These are phyloP conservation scores for Acleris laterana DNA, from an alignment of 2,888 invertebrate species.

Conservation along the genomic window DNA sequence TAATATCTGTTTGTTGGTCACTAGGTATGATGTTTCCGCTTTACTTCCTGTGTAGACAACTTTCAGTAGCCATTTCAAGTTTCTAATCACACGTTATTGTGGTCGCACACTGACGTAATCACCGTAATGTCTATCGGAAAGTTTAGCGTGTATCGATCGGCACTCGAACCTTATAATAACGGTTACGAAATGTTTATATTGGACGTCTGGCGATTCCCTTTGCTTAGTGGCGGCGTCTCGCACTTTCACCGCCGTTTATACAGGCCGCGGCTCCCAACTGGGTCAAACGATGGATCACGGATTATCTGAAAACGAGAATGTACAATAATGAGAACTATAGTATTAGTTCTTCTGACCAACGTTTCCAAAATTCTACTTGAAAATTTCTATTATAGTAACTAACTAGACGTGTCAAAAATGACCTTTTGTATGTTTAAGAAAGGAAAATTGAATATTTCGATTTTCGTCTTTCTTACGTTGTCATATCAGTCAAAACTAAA, in stretches of 20 bases:
- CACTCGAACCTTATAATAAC: constrained; percentile 47
- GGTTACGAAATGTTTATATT: constrained; percentile 73
- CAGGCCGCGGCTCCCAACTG: constrained; percentile 56
- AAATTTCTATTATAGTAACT: neutral
- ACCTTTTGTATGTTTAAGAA: too few species aligned
- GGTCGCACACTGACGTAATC: constrained; percentile 59
- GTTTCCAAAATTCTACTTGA: neutral
- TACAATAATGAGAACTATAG: constrained; percentile 5
- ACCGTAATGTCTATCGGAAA: constrained; percentile 55
- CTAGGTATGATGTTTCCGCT: constrained; percentile 19
- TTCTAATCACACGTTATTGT: constrained; percentile 52
- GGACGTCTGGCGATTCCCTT: constrained; percentile 56
- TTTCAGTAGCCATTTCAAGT: constrained; percentile 48
- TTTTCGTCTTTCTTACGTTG: too few species aligned
- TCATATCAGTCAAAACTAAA: too few species aligned
- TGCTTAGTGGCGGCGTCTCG: constrained; percentile 59
- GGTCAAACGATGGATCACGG: constrained; percentile 61
- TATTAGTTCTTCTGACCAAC: too few species aligned
- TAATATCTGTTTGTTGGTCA: constrained; percentile 23
- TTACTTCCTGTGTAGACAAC: constrained; percentile 48
- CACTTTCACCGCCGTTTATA: constrained; percentile 70
- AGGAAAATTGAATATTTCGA: too few species aligned
- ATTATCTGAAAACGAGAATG: constrained; percentile 48
- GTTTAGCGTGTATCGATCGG: constrained; percentile 59
- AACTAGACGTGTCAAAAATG: constrained; percentile 40